Evolutionary conservation across 1,140 invertebrate species (phyloP).

Genomic region (Phymorhynchus buccinoides): DNA sequence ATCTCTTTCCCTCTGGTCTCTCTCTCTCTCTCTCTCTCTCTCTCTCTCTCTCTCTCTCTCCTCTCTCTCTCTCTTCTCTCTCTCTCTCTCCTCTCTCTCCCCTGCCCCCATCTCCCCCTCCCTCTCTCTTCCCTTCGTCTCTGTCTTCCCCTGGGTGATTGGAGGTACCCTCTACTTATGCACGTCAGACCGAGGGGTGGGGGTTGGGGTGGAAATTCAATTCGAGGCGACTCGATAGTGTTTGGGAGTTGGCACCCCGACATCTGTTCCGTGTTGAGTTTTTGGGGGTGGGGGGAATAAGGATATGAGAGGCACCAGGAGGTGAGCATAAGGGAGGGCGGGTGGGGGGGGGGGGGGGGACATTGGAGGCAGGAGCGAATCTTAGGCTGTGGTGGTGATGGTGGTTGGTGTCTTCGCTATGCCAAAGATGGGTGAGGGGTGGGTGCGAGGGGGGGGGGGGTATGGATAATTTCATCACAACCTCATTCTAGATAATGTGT

Average conservation of each 20-base stretch:
- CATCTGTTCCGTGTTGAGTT: slow-evolving; percentile 28
- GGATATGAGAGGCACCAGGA: too few species aligned
- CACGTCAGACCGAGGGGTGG: slow-evolving; percentile 11
- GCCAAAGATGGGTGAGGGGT: not conserved
- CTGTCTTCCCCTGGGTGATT: not conserved
- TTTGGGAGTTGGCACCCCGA: slow-evolving; percentile 36
- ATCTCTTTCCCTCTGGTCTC: too few species aligned
- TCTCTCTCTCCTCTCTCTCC: not conserved
- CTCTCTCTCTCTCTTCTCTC: not conserved
- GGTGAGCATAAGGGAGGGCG: not conserved
- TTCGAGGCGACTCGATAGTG: slow-evolving; percentile 36
- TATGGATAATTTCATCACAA: too few species aligned
- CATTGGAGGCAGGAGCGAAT: not conserved
- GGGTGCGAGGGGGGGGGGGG: too few species aligned
- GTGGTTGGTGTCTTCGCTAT: not conserved
- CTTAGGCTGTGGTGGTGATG: not conserved
- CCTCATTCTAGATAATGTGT: too few species aligned
- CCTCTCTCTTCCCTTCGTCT: too few species aligned
- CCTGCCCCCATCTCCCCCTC: not conserved
- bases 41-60: not conserved
- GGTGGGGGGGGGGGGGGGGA: not conserved
- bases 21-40: not conserved
- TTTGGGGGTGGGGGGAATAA: too few species aligned
- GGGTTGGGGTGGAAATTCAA: slow-evolving; percentile 32
- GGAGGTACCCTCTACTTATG: slow-evolving; percentile 33